Evolutionary conservation across 2,888 invertebrate genomes (phyloP).

Genomic region (Argyresthia albistria): DNA sequence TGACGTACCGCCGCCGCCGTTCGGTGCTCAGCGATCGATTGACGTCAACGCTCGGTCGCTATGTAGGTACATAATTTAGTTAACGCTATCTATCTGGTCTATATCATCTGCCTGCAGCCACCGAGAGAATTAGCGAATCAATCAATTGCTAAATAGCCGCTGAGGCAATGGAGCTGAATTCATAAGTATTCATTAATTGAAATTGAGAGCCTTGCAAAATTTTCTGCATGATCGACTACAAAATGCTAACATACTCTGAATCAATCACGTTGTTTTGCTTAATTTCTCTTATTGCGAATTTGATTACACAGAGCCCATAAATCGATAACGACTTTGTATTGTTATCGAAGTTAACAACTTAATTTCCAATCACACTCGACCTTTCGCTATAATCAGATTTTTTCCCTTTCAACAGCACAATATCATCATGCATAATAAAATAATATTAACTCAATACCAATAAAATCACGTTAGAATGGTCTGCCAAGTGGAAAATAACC

Average conservation of each 20-base stretch:
- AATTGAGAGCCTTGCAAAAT: not conserved
- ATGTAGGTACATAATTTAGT: too few species aligned
- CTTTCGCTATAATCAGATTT: slow-evolving; percentile 7
- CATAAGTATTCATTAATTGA: not conserved
- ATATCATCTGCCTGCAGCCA: too few species aligned
- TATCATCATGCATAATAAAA: slow-evolving; percentile 57
- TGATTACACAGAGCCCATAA: slow-evolving; percentile 1
- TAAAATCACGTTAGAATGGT: slow-evolving; percentile 35
- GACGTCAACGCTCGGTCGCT: not conserved
- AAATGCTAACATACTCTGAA: not conserved
- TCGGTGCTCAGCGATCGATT: not conserved
- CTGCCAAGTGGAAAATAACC: slow-evolving; percentile 67
- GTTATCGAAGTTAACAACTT: slow-evolving; percentile 19
- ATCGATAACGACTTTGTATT: slow-evolving; percentile 3
- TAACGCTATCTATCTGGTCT: too few species aligned
- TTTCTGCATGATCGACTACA: not conserved
- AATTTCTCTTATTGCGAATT: slow-evolving; percentile 1
- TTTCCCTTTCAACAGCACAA: slow-evolving; percentile 43
- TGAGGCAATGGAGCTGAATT: too few species aligned
- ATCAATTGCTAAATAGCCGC: too few species aligned
- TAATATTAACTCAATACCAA: slow-evolving; percentile 52
- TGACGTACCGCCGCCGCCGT: slow-evolving; percentile 4
- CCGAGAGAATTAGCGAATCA: too few species aligned
- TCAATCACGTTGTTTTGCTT: not conserved
- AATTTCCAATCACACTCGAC: slow-evolving; percentile 23